Conservation (phyloP, 2,888 invertebrate genomes). For the Megamerina dolium region DNA sequence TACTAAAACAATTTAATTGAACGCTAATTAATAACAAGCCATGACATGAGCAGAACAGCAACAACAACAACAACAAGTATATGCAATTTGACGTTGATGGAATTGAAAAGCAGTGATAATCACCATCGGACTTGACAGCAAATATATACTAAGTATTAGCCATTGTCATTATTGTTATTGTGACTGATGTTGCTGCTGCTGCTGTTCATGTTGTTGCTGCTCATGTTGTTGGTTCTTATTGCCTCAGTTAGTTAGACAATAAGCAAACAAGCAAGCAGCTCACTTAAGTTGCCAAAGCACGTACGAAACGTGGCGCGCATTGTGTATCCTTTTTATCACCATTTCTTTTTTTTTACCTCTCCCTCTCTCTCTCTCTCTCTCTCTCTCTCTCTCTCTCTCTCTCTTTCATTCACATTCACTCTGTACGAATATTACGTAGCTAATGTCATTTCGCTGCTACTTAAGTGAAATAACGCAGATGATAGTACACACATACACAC, state of each 20-base stretch:
- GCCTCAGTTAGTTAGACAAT: too few species aligned
- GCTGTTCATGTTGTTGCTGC: conserved; percentile 1
- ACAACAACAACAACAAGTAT: not conserved
- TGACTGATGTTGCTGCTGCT: not conserved
- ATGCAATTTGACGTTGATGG: conserved; percentile 1
- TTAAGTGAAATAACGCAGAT: too few species aligned
- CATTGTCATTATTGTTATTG: too few species aligned
- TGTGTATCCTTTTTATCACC: conserved; percentile 1
- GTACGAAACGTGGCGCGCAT: conserved; percentile 9
- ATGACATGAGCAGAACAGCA: not conserved
- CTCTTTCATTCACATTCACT: too few species aligned
- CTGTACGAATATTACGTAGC: too few species aligned
- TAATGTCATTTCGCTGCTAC: too few species aligned
- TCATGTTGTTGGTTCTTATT: not conserved
- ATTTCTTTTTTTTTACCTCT: too few species aligned
- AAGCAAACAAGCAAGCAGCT: not conserved
- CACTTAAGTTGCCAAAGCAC: conserved; percentile 11
- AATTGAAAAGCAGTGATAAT: conserved; percentile 16
- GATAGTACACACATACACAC: too few species aligned
- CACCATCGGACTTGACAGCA: conserved; percentile 13
- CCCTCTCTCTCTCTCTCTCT: too few species aligned
- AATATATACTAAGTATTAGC: too few species aligned
- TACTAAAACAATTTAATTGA: conserved; percentile 13
- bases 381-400: too few species aligned
- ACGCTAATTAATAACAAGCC: conserved; percentile 14